These are phyloP conservation scores for Trachurus trachurus DNA, from an alignment of 2,797 vertebrate genomes.

Conservation along the genomic window DNA sequence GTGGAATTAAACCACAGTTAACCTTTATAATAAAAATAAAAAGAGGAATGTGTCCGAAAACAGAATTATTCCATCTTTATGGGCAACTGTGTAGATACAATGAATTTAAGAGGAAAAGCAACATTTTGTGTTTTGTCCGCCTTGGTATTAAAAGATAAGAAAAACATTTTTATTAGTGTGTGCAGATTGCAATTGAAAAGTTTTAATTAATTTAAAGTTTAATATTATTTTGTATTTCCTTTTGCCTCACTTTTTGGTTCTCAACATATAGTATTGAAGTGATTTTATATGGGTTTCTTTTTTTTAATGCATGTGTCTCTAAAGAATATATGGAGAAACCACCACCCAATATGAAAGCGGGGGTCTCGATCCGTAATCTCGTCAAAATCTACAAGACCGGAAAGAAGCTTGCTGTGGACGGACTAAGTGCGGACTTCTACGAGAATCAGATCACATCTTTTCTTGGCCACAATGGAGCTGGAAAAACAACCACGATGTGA, in stretches of 20 bases:
- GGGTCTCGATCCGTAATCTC: constrained; percentile 94
- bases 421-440: constrained; percentile 95
- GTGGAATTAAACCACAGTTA: too few relatives aligned
- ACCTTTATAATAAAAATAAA: too few relatives aligned
- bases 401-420: constrained; percentile 95
- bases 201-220: neutral
- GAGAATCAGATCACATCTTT: constrained; percentile 98
- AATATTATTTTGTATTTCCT: neutral
- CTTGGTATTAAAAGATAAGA: too few relatives aligned
- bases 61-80: too few relatives aligned
- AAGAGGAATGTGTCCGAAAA: too few relatives aligned
- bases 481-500: constrained; percentile 96
- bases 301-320: neutral
- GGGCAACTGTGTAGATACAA: too few relatives aligned
- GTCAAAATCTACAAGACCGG: constrained; percentile 97
- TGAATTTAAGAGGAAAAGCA: neutral
- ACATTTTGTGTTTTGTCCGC: neutral
- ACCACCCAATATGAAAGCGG: constrained; percentile 87
- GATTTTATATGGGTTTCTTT: neutral
- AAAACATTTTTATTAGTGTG: neutral
- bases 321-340: constrained; percentile 93
- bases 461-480: constrained; percentile 96
- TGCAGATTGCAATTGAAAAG: neutral
- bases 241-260: neutral
- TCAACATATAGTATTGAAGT: neutral